phyloP scores from a whole-genome alignment of 1,140 invertebrate genomes.

The Drosophila kepulauana region DNA sequence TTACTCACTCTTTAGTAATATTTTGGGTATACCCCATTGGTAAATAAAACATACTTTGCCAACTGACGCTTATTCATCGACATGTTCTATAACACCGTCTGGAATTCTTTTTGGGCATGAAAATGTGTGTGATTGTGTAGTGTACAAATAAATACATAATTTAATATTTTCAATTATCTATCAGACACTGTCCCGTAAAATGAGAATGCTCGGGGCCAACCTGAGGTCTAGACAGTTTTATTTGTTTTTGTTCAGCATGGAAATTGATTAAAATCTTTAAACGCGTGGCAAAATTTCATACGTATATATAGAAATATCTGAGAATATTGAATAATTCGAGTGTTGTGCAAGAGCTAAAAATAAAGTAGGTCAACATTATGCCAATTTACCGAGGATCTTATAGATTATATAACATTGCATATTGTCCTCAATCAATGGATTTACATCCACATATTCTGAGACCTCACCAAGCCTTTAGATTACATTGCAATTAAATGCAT shows the following conservation, averaged over 20 bases:
- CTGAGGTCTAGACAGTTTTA: constrained; percentile 50
- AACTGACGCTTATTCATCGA: constrained; percentile 12
- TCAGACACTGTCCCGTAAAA: constrained; percentile 33
- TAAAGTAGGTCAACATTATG: constrained; percentile 7
- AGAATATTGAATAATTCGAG: constrained; percentile 21
- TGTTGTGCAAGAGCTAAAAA: constrained; percentile 29
- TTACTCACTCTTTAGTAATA: too few relatives aligned
- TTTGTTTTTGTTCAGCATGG: constrained; percentile 19
- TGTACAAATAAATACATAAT: constrained; percentile 35
- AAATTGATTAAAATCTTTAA: constrained; percentile 43
- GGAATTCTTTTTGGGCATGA: constrained; percentile 14
- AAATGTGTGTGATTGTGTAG: neutral
- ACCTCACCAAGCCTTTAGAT: neutral
- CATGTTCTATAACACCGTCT: constrained; percentile 6
- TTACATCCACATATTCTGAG: too few relatives aligned
- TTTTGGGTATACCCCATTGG: neutral
- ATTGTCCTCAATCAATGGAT: too few relatives aligned
- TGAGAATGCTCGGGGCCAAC: constrained; percentile 28
- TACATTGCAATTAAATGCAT: constrained; percentile 11
- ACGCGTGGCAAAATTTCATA: constrained; percentile 25
- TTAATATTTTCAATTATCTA: constrained; percentile 48
- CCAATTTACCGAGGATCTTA: neutral
- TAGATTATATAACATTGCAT: constrained; percentile 2
- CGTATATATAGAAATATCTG: constrained; percentile 3
- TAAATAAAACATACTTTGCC: neutral